Base-by-base conservation (phyloP, 2,888 invertebrate species). In the Sarcophaga subvicina region DNA sequence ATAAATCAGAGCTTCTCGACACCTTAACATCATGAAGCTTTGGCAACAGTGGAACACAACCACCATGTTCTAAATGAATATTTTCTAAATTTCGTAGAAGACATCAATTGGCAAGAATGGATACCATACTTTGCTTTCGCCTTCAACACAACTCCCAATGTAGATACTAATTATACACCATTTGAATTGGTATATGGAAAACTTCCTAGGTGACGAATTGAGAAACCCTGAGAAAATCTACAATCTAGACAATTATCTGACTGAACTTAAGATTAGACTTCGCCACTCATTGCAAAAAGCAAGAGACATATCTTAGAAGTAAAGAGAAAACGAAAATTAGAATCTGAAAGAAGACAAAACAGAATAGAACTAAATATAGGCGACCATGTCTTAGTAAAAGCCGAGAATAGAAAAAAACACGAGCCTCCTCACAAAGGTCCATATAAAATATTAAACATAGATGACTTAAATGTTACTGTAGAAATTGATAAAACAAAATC, bases 121-220 rank as follows among this genome's bases (percentile, higher is more conserved):
- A 80, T 84, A 49, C 77, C 59, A 80, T 85, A 81, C 20, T 85
- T 62, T 64, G 54, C 79, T 17, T 85, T 85, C 27, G 49, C 71
- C 17, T 80, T 72, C 47, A 85, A 85, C 25, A 80, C 80, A 14
- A 80, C 85, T 14, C 70, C 77, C 8, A 71, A 85, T 63, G 49
- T 80, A 20, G 80, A 85, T 25, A 80, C 77, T 2, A 22, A 60
- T 20, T 72, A 72, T 60, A 37, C 72, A 37, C 60, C 62, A 11
- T 73, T 62, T 47, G 76, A 76, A n/a, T 12, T 76, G 3, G n/a
- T 76, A 12, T 69, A 20, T 69, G 49, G 47, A 49, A 12, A 49
- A 37, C 20, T 69, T 45, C 69, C 49, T 11, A 69, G 49, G 69
- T 11, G 22, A 47, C 8, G 20, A 20, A 10, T 49, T 69, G 47